Conservation (phyloP, 2,113 vertebrate genomes). For the Ammospiza nelsoni region DNA sequence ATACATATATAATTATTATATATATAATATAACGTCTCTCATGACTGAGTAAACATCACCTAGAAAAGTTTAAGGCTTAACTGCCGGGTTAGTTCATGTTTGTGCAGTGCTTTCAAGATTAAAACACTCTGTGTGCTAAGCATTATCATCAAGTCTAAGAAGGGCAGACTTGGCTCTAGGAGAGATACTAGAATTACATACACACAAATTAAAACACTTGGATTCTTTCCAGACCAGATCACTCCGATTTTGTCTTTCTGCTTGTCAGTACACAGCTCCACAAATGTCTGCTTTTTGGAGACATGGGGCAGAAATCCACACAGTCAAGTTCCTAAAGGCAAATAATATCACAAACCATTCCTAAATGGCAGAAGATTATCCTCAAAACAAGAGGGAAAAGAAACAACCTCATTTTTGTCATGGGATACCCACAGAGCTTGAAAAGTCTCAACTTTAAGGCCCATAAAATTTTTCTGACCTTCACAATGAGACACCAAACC, state of each 20-base stretch:
- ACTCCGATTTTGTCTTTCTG: constrained; percentile 38
- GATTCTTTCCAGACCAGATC: constrained; percentile 37
- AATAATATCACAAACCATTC: not conserved
- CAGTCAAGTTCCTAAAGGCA: not conserved
- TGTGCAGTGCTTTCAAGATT: not conserved
- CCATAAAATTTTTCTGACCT: not conserved
- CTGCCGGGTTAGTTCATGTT: not conserved
- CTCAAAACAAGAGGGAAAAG: not conserved
- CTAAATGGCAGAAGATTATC: not conserved
- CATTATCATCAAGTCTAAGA: constrained; percentile 28
- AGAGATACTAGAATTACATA: constrained; percentile 36
- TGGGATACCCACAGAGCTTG: not conserved
- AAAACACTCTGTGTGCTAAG: not conserved
- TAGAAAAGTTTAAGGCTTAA: not conserved
- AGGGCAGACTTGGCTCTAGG: constrained; percentile 43
- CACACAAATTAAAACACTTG: constrained; percentile 39
- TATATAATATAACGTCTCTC: not conserved
- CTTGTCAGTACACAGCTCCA: constrained; percentile 1
- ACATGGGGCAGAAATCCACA: not conserved
- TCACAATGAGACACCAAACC: not conserved
- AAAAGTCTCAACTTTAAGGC: not conserved
- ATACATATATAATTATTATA: not conserved
- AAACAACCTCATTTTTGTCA: not conserved
- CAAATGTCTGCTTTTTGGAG: not conserved
- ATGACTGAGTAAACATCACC: not conserved